These are phyloP conservation scores for Porites lobata DNA, from an alignment of 92 coral and sea anemone species.

Conservation along the genomic window DNA sequence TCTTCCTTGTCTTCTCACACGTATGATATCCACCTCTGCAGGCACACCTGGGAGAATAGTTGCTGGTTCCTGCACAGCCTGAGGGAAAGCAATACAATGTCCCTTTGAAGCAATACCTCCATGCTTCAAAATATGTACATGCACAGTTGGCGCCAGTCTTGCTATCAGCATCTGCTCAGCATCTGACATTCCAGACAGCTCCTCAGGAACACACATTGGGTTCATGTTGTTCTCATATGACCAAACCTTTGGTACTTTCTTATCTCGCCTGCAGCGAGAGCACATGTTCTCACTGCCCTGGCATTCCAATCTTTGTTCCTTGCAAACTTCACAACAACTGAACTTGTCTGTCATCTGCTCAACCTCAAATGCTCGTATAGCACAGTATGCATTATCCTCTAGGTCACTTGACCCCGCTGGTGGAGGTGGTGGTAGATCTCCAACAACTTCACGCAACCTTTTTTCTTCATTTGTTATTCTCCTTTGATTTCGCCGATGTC, in stretches of 20 bases:
- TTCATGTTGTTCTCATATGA: slow-evolving; percentile 43
- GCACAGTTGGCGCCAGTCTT: slow-evolving; percentile 38
- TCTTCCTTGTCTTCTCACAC: no score
- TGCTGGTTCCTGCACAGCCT: no score
- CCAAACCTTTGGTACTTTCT: not conserved
- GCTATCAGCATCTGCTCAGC: no score
- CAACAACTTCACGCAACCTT: not conserved
- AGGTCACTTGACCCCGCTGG: slow-evolving; percentile 36
- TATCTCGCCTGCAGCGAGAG: not conserved
- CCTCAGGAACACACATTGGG: slow-evolving; percentile 22
- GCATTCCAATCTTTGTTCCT: slow-evolving; percentile 39
- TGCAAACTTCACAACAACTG: not conserved
- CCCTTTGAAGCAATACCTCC: slow-evolving; percentile 12
- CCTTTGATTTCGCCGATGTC: slow-evolving; percentile 4
- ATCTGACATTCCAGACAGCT: slow-evolving; percentile 5
- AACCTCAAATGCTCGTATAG: slow-evolving; percentile 47
- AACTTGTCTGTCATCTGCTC: slow-evolving; percentile 51
- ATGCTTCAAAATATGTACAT: not conserved
- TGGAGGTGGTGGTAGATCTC: slow-evolving; percentile 56
- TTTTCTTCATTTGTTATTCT: not conserved
- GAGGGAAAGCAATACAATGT: no score
- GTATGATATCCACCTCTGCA: no score
- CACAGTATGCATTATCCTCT: slow-evolving; percentile 42
- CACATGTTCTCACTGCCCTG: not conserved
- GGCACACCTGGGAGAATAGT: no score